phyloP scores from a whole-genome alignment of 2,888 invertebrate genomes.

The Hydrotaea diabolus region DNA sequence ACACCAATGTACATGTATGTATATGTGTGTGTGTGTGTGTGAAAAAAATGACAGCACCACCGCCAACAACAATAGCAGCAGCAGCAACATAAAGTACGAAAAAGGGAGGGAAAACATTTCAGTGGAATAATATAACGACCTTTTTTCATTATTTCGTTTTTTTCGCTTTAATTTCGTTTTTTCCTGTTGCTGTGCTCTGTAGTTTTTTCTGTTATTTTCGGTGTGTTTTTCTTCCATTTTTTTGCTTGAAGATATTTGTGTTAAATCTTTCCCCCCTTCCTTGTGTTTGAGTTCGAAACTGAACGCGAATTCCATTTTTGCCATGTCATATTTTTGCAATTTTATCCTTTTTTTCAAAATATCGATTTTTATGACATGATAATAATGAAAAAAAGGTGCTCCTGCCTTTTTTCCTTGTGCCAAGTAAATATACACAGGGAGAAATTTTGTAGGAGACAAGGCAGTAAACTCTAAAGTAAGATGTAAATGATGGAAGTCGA shows the following conservation, averaged over 20 bases:
- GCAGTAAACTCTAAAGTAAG: neutral
- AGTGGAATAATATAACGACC: constrained; percentile 49
- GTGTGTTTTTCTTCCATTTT: neutral
- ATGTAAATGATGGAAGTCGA: neutral
- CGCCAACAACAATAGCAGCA: constrained; percentile 38
- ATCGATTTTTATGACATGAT: constrained; percentile 69
- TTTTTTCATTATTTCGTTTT: constrained; percentile 26
- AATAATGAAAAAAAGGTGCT: constrained; percentile 59
- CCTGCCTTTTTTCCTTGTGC: constrained; percentile 26
- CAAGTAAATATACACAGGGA: constrained; percentile 49
- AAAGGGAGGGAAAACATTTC: constrained; percentile 22
- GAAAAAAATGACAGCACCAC: constrained; percentile 37
- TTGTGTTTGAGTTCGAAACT: neutral
- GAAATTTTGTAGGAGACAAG: neutral
- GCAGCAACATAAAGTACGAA: constrained; percentile 26
- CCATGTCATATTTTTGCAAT: constrained; percentile 60
- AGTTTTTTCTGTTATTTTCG: constrained; percentile 11
- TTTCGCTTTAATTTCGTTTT: constrained; percentile 41
- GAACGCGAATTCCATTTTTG: constrained; percentile 46
- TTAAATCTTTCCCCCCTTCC: constrained; percentile 42
- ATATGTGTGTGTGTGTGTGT: neutral
- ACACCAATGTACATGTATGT: constrained; percentile 22
- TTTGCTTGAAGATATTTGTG: constrained; percentile 65
- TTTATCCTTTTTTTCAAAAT: constrained; percentile 68
- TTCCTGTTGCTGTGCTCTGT: constrained; percentile 9